A percentile compares a stretch with the other conserved stretches of the same genome.
These are phyloP conservation scores for Enteromius fasciolatus DNA, from an alignment of 2,797 vertebrate genomes.

Conservation along the genomic window DNA sequence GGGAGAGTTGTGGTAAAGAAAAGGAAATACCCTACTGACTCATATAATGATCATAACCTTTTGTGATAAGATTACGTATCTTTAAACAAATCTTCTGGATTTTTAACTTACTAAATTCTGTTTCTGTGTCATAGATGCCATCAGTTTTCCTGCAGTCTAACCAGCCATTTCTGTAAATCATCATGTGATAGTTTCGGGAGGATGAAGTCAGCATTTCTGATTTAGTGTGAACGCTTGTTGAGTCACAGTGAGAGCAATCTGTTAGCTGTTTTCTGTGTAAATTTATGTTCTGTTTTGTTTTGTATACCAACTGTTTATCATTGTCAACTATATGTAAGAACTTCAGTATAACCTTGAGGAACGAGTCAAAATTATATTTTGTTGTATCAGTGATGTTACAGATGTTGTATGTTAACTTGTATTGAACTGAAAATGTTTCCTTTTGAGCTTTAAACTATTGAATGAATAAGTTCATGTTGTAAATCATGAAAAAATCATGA, in stretches of 20 bases:
- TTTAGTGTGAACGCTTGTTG: background rate
- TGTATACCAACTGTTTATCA: background rate
- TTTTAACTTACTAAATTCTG: background rate
- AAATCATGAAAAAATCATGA: too few species aligned
- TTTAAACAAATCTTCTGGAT: constrained; percentile 57
- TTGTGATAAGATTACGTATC: constrained; percentile 59
- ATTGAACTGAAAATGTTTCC: background rate
- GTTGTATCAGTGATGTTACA: background rate
- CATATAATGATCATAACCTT: constrained; percentile 56
- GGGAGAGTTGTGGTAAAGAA: constrained; percentile 56
- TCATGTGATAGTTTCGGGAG: background rate
- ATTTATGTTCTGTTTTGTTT: background rate
- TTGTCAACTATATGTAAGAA: background rate
- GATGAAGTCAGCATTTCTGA: background rate
- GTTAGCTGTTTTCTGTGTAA: background rate
- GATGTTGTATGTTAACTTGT: background rate
- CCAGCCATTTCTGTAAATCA: background rate
- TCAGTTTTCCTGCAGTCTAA: background rate
- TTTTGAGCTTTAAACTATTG: background rate
- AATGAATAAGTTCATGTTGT: too few species aligned
- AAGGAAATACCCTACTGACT: constrained; percentile 71
- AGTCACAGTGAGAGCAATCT: background rate
- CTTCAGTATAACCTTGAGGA: background rate
- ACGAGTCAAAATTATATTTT: background rate
- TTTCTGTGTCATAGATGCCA: background rate